A percentile compares a stretch with the other conserved stretches of the same genome.
Evolutionary conservation across 2,113 vertebrate species (phyloP).

Genomic region (Amphilophus citrinellus): DNA sequence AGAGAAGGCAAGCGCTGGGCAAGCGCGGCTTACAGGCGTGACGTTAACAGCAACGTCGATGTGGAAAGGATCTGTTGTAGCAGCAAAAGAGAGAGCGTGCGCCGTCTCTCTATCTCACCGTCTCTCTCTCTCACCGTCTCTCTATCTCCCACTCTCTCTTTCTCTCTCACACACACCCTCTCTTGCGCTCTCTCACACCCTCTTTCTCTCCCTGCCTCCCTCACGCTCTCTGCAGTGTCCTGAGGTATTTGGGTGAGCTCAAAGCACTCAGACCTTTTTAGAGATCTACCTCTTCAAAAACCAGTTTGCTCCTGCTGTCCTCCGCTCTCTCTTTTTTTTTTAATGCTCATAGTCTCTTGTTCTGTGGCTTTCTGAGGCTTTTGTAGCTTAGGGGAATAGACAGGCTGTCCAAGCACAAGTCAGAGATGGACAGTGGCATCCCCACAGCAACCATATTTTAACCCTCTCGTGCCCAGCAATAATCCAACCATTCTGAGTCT

Average conservation of each 20-base stretch:
- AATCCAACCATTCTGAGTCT: conserved; percentile 45
- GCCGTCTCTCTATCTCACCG: conserved; percentile 2
- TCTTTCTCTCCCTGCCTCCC: conserved; percentile 29
- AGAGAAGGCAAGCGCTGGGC: conserved; percentile 60
- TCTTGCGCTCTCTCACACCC: conserved; percentile 4
- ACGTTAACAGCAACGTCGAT: conserved; percentile 78
- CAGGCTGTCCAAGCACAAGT: conserved; percentile 57
- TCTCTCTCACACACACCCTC: conserved; percentile 13
- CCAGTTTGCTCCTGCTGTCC: conserved; percentile 59
- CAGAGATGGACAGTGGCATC: conserved; percentile 68
- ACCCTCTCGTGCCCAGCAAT: conserved; percentile 65
- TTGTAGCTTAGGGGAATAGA: conserved; percentile 61
- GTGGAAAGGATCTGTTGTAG: conserved; percentile 81
- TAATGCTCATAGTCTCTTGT: conserved; percentile 56
- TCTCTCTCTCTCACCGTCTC: too few relatives aligned
- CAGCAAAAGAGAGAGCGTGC: conserved; percentile 72
- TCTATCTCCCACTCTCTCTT: not conserved
- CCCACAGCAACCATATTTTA: conserved; percentile 72
- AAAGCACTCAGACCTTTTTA: conserved; percentile 81
- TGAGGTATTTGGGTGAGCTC: conserved; percentile 81
- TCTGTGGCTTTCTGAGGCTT: conserved; percentile 60
- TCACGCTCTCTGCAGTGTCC: conserved; percentile 77
- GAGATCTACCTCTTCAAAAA: conserved; percentile 74
- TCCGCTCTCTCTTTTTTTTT: conserved; percentile 17
- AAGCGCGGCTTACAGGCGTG: conserved; percentile 75